Evolutionary conservation across 2,113 vertebrate genomes (phyloP).

Genomic region (Pithys albifrons): DNA sequence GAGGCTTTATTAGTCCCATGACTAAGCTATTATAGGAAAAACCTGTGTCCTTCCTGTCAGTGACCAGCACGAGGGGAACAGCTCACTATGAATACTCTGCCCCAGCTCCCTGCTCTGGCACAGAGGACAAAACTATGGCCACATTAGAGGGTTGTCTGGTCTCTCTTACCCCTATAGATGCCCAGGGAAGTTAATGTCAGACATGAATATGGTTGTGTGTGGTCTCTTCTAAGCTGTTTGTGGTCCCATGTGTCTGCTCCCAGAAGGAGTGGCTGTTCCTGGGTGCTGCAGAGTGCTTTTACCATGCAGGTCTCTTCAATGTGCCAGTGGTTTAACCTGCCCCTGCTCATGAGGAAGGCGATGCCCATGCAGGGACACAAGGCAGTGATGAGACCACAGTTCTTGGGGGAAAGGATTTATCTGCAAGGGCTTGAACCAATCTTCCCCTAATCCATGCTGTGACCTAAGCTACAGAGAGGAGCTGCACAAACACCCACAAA

Average conservation of each 20-base stretch:
- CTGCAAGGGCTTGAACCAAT: neutral
- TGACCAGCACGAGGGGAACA: neutral
- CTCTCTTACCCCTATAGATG: neutral
- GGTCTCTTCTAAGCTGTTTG: neutral
- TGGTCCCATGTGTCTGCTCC: neutral
- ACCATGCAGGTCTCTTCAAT: rapidly evolving
- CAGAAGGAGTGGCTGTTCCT: neutral
- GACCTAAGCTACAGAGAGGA: neutral
- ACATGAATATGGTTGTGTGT: rapidly evolving
- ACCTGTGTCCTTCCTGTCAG: slow-evolving; percentile 15
- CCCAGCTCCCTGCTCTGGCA: neutral
- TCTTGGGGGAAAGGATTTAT: neutral
- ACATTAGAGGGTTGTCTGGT: neutral
- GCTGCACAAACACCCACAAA: neutral
- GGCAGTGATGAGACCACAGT: neutral
- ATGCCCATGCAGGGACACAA: neutral
- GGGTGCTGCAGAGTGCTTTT: neutral
- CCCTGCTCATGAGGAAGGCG: rapidly evolving
- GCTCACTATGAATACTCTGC: neutral
- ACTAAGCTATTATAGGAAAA: slow-evolving; percentile 26
- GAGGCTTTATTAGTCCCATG: slow-evolving; percentile 43
- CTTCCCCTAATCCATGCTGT: neutral
- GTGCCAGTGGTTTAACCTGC: neutral
- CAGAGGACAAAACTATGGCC: neutral
- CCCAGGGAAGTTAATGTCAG: neutral